Evolutionary conservation across 2,113 vertebrate species (phyloP), one percentile per base, ranked within the genome.

Genomic region (Acanthochromis polyacanthus): DNA sequence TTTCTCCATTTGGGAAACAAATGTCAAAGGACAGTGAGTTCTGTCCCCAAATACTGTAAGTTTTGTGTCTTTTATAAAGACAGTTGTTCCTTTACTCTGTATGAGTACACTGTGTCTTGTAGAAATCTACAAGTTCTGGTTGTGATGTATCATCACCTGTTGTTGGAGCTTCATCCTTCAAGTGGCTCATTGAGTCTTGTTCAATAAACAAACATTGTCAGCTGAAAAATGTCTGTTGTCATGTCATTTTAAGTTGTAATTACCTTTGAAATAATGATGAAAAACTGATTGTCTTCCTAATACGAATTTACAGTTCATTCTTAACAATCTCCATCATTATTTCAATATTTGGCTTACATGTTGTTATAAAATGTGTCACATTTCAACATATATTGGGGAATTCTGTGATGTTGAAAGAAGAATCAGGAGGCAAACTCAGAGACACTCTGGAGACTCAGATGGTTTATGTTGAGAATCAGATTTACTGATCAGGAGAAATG

Each of bases 141-240:
- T 85, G 72, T 83, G 83, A 81, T 83, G 83, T 11, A 62, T 76
- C 78, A 76, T 84, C 75, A 69, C 53, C 45, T 69, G 19, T 40
- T 70, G 36, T 19, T 65, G 43, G 36, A 69, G 61, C 10, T 64
- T 25, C 15, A n/a, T 4, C 36, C 40, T 55, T 63, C 0, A 43
- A 22, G 51, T 73, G 40, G 10, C 10, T 83, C 58, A 40, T 57
- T 63, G 50, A 2, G 20, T 4, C 28, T 19, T 32, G 12, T 28
- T 65, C 15, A 76, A 79, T 79, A 88, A 85, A 1, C n/a, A 52
- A 58, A 70, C 20, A 57, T 9, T 58, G 8, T 1, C 5, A 63
- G 10, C 16, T 77, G 19, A 12, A 71, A 57, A 71, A 0, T 0
- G 3, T 23, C 0, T 61, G 38, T 46, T 48, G 28, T 28, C 20